A percentile compares a stretch with the other conserved stretches of the same genome.
phyloP scores from a whole-genome alignment of 2,113 vertebrate genomes.

The Serinus canaria region DNA sequence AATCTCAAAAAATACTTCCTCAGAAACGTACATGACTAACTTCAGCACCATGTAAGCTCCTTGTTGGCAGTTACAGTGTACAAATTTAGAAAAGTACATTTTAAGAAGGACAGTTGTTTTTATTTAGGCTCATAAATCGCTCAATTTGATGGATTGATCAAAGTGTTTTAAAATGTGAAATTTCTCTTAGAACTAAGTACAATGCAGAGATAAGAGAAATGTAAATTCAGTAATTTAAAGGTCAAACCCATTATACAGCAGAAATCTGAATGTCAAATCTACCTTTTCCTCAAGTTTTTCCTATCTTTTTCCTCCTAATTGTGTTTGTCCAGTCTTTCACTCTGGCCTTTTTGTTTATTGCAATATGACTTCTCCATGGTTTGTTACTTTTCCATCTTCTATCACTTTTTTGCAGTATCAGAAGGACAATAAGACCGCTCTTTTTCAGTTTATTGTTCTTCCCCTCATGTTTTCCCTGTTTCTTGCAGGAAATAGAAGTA shows the following conservation, averaged over 20 bases:
- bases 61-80: background rate
- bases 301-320: background rate
- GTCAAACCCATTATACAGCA: background rate
- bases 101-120: background rate
- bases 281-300: background rate
- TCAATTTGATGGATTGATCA: background rate
- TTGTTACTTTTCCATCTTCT: background rate
- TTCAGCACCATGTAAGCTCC: background rate
- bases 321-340: background rate
- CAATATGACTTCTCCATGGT: background rate
- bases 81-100: background rate
- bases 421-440: background rate
- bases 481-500: background rate
- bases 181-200: background rate
- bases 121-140: background rate
- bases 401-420: background rate
- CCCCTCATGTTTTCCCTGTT: background rate
- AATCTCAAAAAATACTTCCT: background rate
- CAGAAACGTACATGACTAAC: background rate
- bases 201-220: background rate
- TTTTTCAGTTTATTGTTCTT: background rate
- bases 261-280: background rate
- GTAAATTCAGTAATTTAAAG: background rate
- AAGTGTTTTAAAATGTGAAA: background rate
- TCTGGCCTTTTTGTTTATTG: background rate